A percentile compares a stretch with the other conserved stretches of the same genome.
Conservation (phyloP, 2,797 vertebrate species). For the Mus spretus region DNA sequence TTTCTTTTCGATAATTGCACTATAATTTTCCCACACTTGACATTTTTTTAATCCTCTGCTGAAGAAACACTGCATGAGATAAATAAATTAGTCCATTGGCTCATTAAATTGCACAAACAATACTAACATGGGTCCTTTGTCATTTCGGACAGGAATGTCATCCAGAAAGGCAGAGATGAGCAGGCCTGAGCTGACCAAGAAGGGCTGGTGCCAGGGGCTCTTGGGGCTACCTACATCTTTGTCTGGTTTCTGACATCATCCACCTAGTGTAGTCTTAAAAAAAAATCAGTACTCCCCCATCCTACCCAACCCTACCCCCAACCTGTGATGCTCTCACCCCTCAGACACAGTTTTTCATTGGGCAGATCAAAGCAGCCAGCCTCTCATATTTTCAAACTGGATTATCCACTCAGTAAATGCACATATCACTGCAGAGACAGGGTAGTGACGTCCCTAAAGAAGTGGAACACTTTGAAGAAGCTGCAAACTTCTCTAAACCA, state of each 20-base stretch:
- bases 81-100: conserved; percentile 42
- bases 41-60: conserved; percentile 59
- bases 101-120: conserved; percentile 62
- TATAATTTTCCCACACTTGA: conserved; percentile 17
- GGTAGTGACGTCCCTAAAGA: background rate
- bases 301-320: background rate
- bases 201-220: too few species aligned
- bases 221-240: background rate
- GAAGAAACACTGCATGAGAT: conserved; percentile 35
- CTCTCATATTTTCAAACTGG: background rate
- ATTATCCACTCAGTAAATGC: conserved; percentile 3
- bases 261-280: background rate
- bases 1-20: conserved; percentile 37
- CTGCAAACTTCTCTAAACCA: background rate
- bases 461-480: background rate
- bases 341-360: background rate
- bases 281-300: background rate
- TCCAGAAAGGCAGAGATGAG: background rate
- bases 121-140: background rate
- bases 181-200: background rate
- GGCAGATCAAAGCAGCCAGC: conserved; percentile 9
- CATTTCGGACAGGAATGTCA: background rate
- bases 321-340: too few species aligned
- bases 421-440: background rate
- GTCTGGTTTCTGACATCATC: conserved; percentile 2